Evolutionary conservation across 64 coral and sea anemone genomes (phyloP), one percentile per base, ranked within the genome.

Genomic region (Astreopora myriophthalma): DNA sequence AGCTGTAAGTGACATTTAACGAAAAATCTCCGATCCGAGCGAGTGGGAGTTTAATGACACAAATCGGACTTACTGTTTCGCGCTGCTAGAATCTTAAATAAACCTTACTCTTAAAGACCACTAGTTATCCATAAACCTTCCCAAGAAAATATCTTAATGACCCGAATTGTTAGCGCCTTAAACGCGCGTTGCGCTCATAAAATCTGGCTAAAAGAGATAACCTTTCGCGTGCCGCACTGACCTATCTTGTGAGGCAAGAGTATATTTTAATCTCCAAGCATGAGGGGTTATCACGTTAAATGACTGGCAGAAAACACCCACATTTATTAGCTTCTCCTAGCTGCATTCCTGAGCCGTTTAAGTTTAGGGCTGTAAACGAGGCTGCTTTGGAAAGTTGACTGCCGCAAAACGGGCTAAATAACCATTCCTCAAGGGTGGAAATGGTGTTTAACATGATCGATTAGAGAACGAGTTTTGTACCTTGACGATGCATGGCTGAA

Each of bases 131-230:
- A 4, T 34, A 14, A 35, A 34, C 32, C 64, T 52, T 81, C 11
- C 33, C 62, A 52, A 33, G 32, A 82, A 82, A 8, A 63, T 26
- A 31, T 13, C 38, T 64, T 30, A 14, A n/a, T 30, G 19, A 37
- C 10, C n/a, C 8, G 28, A 82, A 22, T 32, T 58, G 78, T 62
- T 31, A 36, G 78, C 30, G 30, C 5, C 36, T 19, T 23, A 38
- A 82, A 82, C 60, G 1, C 60, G 30, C 32, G 11, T 28, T 17
- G 29, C 20, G 31, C 32, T 82, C 79, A 82, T 82, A 38, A 82
- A 82, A 64, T 82, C 79, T 82, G 79, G 31, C 17, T 82, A 31
- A 19, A 22, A 82, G 79, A 82, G 79, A 82, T 82, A 82, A 82
- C 79, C 79, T 82, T 36, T 63, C 79, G 79, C 79, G 79, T 82